Conservation (phyloP, 2,888 invertebrate genomes). For the Taenaris catops region DNA sequence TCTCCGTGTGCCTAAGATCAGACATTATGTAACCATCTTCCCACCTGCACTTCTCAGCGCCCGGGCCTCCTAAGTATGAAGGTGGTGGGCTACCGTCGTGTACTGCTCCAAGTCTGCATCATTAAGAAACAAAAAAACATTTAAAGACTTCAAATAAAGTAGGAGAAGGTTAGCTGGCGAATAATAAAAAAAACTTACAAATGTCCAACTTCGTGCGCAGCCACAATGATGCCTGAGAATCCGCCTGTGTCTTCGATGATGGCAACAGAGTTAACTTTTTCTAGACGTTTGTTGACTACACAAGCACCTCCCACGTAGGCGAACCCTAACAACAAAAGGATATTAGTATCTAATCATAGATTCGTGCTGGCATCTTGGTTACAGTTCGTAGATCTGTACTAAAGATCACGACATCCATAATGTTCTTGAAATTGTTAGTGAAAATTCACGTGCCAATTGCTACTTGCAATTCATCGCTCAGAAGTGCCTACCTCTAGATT, state of each 20-base stretch:
- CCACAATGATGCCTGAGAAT: conserved; percentile 97
- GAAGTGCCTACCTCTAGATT: too few species aligned
- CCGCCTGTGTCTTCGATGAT: conserved; percentile 98
- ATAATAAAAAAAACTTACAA: conserved; percentile 86
- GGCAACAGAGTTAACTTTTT: conserved; percentile 97
- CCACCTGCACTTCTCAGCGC: conserved; percentile 96
- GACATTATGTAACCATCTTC: conserved; percentile 98
- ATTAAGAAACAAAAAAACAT: conserved; percentile 1
- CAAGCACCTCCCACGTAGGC: conserved; percentile 98
- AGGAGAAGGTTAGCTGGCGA: too few species aligned
- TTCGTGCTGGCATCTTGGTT: too few species aligned
- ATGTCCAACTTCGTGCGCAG: conserved; percentile 98
- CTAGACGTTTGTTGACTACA: conserved; percentile 95
- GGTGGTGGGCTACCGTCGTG: conserved; percentile 97
- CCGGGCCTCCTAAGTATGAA: conserved; percentile 95
- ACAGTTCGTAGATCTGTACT: too few species aligned
- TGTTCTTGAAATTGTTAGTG: too few species aligned
- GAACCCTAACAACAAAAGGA: conserved; percentile 83
- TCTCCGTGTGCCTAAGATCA: conserved; percentile 95
- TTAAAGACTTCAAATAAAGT: too few species aligned
- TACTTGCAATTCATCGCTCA: too few species aligned
- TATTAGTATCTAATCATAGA: too few species aligned
- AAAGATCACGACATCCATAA: too few species aligned
- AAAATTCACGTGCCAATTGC: too few species aligned
- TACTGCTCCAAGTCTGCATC: conserved; percentile 92